Base-by-base conservation (phyloP, 2,888 invertebrate genomes). In the Belgica antarctica region DNA sequence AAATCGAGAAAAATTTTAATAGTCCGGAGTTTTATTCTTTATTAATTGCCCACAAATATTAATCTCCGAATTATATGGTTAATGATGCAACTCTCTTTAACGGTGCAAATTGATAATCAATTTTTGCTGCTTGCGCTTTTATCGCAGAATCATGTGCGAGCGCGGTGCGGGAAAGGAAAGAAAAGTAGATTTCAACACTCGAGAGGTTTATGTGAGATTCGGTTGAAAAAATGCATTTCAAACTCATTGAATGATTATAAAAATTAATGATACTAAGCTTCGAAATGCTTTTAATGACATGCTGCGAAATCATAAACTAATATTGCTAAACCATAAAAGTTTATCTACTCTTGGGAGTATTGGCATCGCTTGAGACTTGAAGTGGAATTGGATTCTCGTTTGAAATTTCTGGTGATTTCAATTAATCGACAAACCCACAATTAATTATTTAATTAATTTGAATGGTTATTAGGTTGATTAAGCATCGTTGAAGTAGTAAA, bases 371-470 rank as follows among this genome's bases (percentile, higher is more conserved):
- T 17, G 22, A 17, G n/a, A n/a, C n/a, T n/a, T n/a, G n/a, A n/a
- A n/a, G n/a, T n/a, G n/a, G 22, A 52, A 52, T 22, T 52, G 19
- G 22, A 59, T 59, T 59, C 27, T 65, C 28, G 25, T 28, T 46
- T n/a, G n/a, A 65, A 65, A 47, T 25, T 47, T 47, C 46, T 19
- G 34, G 19, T 57, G 25, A 70, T 70, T 61, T 47, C 70, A 61
- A 70, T 61, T 70, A 70, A 70, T 70, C 59, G 57, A 70, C 70
- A 61, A 70, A 61, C 61, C 61, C 70, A 69, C 24, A 61, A 61
- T 61, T 61, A 70, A 70, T 70, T 70, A 61, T 70, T 61, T 61
- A 70, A 70, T 70, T 70, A 61, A 70, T 70, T 70, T 41, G 61
- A 34, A 57, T 52, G 22, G 47, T 68, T 57, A 68, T 57, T 15